phyloP scores from a whole-genome alignment of 2,113 vertebrate genomes.

The Zootoca vivipara region DNA sequence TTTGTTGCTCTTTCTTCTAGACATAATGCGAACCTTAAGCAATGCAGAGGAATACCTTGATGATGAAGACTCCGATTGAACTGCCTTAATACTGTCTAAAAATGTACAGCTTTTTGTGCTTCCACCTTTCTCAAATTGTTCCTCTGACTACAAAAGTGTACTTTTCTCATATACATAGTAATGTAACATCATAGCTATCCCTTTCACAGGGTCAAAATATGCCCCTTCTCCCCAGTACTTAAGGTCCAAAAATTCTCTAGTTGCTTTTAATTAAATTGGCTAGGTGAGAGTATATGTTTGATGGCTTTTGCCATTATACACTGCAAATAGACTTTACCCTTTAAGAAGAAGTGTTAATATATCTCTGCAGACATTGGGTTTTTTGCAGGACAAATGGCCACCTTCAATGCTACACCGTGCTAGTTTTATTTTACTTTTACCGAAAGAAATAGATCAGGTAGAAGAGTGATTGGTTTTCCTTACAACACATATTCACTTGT shows the following conservation, averaged over 20 bases:
- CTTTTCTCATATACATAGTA: slow-evolving; percentile 14
- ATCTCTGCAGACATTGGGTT: no score
- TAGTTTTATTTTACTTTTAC: slow-evolving; percentile 3
- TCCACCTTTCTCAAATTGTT: slow-evolving; percentile 65
- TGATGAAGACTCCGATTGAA: slow-evolving; percentile 96
- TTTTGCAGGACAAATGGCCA: not conserved
- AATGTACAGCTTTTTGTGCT: slow-evolving; percentile 56
- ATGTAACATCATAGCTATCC: slow-evolving; percentile 29
- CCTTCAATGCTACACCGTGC: not conserved
- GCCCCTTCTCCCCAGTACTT: not conserved
- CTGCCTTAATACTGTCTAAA: slow-evolving; percentile 37
- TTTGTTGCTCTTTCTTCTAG: slow-evolving; percentile 69
- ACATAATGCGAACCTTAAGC: slow-evolving; percentile 83
- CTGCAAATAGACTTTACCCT: slow-evolving; percentile 8
- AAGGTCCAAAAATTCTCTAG: slow-evolving; percentile 9
- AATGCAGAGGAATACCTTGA: slow-evolving; percentile 97
- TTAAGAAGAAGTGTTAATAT: slow-evolving; percentile 5
- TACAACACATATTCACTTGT: not conserved
- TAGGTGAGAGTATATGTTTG: slow-evolving; percentile 10
- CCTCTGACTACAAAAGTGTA: slow-evolving; percentile 53
- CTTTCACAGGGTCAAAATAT: slow-evolving; percentile 21
- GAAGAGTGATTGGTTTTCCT: slow-evolving; percentile 6
- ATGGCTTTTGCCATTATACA: not conserved
- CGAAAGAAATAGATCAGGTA: not conserved
- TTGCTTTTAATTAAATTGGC: slow-evolving; percentile 39